These are phyloP conservation scores for Sisor rabdophorus DNA, from an alignment of 2,113 vertebrate species.

Conservation along the genomic window DNA sequence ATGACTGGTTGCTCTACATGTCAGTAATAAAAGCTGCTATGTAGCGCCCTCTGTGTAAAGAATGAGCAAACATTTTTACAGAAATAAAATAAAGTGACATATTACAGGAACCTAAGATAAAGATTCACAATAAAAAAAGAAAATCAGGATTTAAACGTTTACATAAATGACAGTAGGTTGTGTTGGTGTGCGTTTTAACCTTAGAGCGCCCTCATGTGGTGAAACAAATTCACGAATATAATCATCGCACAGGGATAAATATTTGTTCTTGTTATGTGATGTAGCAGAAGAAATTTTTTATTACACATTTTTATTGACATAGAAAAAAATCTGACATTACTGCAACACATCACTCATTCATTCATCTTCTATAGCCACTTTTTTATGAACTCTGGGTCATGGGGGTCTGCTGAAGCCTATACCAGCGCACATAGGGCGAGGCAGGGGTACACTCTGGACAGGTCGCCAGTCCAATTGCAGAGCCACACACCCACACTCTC, in stretches of 20 bases:
- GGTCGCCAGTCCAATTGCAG: too few relatives aligned
- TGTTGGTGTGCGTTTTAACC: neutral
- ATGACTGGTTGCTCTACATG: too few relatives aligned
- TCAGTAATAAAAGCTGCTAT: too few relatives aligned
- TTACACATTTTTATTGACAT: neutral
- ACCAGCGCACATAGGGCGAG: too few relatives aligned
- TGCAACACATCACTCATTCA: neutral
- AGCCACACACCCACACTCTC: too few relatives aligned
- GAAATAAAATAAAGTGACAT: neutral
- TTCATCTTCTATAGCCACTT: too few relatives aligned
- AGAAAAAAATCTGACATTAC: neutral
- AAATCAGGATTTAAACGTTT: neutral
- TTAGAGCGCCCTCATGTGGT: slow-evolving; percentile 26
- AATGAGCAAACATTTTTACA: neutral
- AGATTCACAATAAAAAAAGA: neutral
- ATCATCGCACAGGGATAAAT: neutral
- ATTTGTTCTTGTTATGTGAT: neutral
- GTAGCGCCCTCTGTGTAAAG: neutral
- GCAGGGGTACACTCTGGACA: too few relatives aligned
- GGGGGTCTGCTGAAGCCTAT: too few relatives aligned
- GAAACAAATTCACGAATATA: neutral
- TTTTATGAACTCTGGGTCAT: too few relatives aligned
- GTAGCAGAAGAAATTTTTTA: neutral
- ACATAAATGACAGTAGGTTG: neutral
- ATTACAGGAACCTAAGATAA: neutral